A percentile compares a stretch with the other conserved stretches of the same genome.
phyloP scores from a whole-genome alignment of 2,888 invertebrate genomes.

The Drosophila ustulata region DNA sequence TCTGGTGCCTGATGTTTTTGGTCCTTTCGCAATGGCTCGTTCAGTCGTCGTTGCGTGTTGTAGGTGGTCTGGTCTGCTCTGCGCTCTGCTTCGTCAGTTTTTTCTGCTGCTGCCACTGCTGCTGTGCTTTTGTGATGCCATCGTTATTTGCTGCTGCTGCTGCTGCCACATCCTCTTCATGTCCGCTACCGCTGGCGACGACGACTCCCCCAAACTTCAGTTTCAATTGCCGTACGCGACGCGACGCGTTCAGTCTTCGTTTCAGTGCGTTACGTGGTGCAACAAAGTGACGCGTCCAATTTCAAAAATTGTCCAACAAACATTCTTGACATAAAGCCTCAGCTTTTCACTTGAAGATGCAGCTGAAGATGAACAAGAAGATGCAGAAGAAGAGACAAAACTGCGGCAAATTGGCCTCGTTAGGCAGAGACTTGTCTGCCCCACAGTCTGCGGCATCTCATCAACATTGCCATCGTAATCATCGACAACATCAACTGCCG shows the following conservation, averaged over 20 bases:
- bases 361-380: constrained; percentile 9
- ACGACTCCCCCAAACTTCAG: constrained; percentile 53
- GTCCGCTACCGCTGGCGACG: constrained; percentile 30
- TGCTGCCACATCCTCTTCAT: constrained; percentile 22
- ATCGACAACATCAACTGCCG: constrained; percentile 38
- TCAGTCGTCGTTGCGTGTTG: constrained; percentile 83
- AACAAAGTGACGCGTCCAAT: constrained; percentile 54
- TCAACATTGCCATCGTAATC: constrained; percentile 24
- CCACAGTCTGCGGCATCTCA: not conserved
- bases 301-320: constrained; percentile 4
- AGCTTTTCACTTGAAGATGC: constrained; percentile 12
- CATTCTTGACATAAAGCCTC: constrained; percentile 6
- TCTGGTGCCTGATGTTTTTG: constrained; percentile 68
- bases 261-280: constrained; percentile 62
- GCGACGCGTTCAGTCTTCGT: constrained; percentile 69
- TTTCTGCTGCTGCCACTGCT: constrained; percentile 41
- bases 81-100: constrained; percentile 43
- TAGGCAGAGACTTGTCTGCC: constrained; percentile 37
- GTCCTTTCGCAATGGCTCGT: constrained; percentile 75
- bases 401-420: constrained; percentile 50
- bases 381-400: constrained; percentile 1
- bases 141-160: constrained; percentile 13
- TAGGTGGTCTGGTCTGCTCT: constrained; percentile 81
- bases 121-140: constrained; percentile 31
- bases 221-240: constrained; percentile 47